Conservation (phyloP, 2,888 invertebrate genomes). For the Amblyjoppa fuscipennis region DNA sequence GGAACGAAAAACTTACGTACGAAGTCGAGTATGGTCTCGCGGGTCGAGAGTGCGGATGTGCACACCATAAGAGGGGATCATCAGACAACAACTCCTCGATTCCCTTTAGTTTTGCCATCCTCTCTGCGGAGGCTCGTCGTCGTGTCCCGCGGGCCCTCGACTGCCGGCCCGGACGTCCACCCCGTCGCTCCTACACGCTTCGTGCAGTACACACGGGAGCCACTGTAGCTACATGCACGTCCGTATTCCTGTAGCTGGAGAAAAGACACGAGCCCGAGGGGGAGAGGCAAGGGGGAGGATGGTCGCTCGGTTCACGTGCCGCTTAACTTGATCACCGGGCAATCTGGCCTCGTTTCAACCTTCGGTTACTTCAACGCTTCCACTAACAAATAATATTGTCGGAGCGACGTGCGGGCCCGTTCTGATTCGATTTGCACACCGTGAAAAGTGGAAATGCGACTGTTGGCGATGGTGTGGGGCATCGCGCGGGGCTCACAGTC, state of each 20-base stretch:
- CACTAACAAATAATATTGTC: conserved; percentile 85
- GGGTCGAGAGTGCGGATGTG: background rate
- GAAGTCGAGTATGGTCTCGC: background rate
- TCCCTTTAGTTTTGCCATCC: background rate
- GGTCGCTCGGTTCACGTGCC: conserved; percentile 82
- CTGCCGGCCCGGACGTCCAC: conserved; percentile 4
- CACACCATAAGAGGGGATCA: conserved; percentile 1
- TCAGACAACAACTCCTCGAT: background rate
- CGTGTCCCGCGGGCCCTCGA: conserved; percentile 11
- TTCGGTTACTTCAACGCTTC: conserved; percentile 83
- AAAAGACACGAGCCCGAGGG: conserved; percentile 36
- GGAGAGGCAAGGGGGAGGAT: conserved; percentile 59
- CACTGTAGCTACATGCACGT: conserved; percentile 27
- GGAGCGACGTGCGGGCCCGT: conserved; percentile 79
- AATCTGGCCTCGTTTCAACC: conserved; percentile 85
- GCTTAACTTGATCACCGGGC: conserved; percentile 85
- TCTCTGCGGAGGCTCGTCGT: background rate
- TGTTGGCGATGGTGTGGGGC: conserved; percentile 27
- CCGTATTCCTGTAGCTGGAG: conserved; percentile 33
- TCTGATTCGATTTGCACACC: conserved; percentile 83
- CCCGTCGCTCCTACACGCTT: background rate
- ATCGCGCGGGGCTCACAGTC: background rate
- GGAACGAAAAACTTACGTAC: background rate
- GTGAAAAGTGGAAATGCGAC: conserved; percentile 76
- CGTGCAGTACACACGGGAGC: background rate